Evolutionary conservation across 2,888 invertebrate genomes (phyloP), one percentile per base, ranked within the genome.

Genomic region (Spatulosminthurus flaviceps): DNA sequence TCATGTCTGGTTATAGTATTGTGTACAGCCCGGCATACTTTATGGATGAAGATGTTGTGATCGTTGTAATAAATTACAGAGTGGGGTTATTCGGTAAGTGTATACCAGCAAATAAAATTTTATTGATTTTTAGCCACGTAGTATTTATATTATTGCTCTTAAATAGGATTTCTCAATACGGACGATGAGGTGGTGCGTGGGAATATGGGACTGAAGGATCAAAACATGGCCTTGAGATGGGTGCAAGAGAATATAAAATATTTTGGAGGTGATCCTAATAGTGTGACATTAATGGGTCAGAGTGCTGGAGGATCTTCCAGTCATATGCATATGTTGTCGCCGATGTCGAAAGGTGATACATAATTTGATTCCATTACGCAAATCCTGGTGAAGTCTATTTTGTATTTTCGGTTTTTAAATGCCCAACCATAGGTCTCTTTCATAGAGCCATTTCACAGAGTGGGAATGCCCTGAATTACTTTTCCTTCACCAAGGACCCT

Each of bases 381-480:
- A n/a, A n/a, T n/a, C n/a, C n/a, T n/a, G n/a, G n/a, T n/a, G n/a
- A n/a, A n/a, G n/a, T n/a, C n/a, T n/a, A n/a, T n/a, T n/a, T n/a
- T n/a, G n/a, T n/a, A 34, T 34, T 60, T 60, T 21, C 60, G 60
- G 60, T 60, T 34, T 34, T 34, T 34, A 7, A 34, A 34, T 34
- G 34, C 34, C 34, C 34, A 34, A 34, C n/a, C 66, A 1, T 24
- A 81, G 83, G 83, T 7, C 60, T 82, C 4, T 82, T 84, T 71
- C 80, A 81, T 5, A 72, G 80, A 13, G 84, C 79, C 5, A 82
- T 84, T 9, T 77, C 79, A 0, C 78, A 82, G 73, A 70, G 67
- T 43, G 84, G 84, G 0, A 80, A 79, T 2, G 81, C 80, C 1
- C 76, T 82, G 21, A 80, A 82, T 70, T 81, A 80, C 61, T 84